Conservation (phyloP, 2,888 invertebrate genomes). For the Argyresthia albistria region DNA sequence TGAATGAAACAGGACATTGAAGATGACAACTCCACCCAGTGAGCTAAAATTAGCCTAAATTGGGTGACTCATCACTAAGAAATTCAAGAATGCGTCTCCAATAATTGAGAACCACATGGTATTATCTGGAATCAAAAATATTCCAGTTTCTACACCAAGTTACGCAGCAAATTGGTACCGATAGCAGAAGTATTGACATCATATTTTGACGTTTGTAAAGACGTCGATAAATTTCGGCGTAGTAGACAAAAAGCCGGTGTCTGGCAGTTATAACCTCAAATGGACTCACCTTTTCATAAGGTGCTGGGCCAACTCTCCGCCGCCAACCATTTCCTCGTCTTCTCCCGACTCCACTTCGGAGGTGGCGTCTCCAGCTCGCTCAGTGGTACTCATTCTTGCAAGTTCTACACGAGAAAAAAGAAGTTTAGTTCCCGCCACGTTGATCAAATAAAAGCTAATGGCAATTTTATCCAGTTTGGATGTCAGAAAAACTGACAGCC, state of each 20-base stretch:
- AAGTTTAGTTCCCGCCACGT: conserved; percentile 5
- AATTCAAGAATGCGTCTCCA: no score
- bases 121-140: no score
- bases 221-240: neutral
- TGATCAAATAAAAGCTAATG: neutral
- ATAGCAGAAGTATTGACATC: neutral
- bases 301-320: conserved; percentile 59
- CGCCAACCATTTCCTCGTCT: conserved; percentile 72
- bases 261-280: conserved; percentile 10
- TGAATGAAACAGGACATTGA: no score
- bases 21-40: no score
- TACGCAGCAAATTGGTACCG: neutral
- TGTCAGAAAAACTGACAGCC: no score
- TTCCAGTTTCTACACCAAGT: neutral
- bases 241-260: conserved; percentile 2
- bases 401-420: conserved; percentile 41
- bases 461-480: no score
- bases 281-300: conserved; percentile 51
- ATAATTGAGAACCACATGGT: no score
- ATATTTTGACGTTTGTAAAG: neutral
- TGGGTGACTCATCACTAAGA: no score
- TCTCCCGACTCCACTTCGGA: conserved; percentile 79
- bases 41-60: no score
- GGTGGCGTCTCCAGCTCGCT: conserved; percentile 76
- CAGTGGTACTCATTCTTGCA: conserved; percentile 75